Evolutionary conservation across 2,888 invertebrate genomes (phyloP), one percentile per base, ranked within the genome.

Genomic region (Tyria jacobaeae): DNA sequence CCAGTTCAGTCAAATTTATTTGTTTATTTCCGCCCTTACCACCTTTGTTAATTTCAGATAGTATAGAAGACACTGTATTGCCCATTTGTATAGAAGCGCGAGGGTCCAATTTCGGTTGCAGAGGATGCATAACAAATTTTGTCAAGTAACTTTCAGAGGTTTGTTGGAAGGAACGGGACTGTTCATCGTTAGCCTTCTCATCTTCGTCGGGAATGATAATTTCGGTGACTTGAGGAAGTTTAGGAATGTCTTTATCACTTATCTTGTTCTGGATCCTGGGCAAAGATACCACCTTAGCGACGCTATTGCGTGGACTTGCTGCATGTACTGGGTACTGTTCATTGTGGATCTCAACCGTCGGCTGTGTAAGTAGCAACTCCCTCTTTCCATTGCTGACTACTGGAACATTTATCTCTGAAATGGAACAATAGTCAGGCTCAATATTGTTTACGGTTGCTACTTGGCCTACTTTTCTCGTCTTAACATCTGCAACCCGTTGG

Each of bases 361-460:
- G 94, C 87, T 94, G 94, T 82, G 92, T 92, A 62, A 94, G 92
- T 85, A 94, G 90, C 89, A 94, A 88, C 88, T 93, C 94, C 75
- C 94, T 86, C 81, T 93, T 94, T 73, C 93, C 89, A 84, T 95
- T 85, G 88, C 94, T 95, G 84, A 95, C 94, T 88, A 95, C 95
- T 91, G 94, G 94, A 85, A 95, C 95, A 94, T 95, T 96, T 89
- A 96, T 94, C 92, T 96, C 96, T 72, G 96, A 96, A 89, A 96
- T 96, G 81, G 96, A 96, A 87, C 96, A 96, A 93, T 96, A 96
- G 89, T 96, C 96, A 68, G 96, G 96, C 87, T 96, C 96, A 68
- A 91, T 83, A 82, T 83, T 89, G 78, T 89, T 90, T 65, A 88
- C 80, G 81, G 91, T 91, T 85, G 92, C 92, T 88, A 90, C 89